These are phyloP conservation scores for Heliconius charithonia DNA, from an alignment of 2,888 invertebrate species.

Conservation along the genomic window DNA sequence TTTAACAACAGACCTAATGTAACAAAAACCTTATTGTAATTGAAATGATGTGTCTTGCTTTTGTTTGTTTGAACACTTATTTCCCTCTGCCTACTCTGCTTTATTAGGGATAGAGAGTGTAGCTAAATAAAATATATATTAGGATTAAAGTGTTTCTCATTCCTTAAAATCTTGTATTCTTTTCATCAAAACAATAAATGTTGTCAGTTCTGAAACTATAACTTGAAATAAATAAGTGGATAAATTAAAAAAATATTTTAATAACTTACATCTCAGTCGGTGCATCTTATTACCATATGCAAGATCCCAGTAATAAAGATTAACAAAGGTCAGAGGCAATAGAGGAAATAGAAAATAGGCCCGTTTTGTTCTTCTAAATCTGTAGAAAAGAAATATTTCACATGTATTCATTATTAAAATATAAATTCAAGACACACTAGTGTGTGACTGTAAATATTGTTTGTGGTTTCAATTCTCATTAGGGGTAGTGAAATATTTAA, in stretches of 20 bases:
- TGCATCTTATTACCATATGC: constrained; percentile 91
- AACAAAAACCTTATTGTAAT: neutral
- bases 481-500: neutral
- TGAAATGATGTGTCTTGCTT: neutral
- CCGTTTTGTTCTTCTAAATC: constrained; percentile 85
- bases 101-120: too few relatives aligned
- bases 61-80: too few relatives aligned
- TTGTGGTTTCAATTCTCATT: neutral
- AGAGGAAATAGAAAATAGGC: constrained; percentile 86
- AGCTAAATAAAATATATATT: too few relatives aligned
- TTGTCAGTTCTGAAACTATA: neutral
- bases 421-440: neutral
- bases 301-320: constrained; percentile 89
- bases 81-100: too few relatives aligned
- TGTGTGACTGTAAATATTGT: too few relatives aligned
- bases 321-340: constrained; percentile 88
- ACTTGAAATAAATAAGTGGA: neutral
- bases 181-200: neutral
- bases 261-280: constrained; percentile 87
- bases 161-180: too few relatives aligned
- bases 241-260: neutral
- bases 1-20: neutral
- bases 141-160: too few relatives aligned
- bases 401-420: neutral
- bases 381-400: constrained; percentile 52